phyloP scores from a whole-genome alignment of 2,888 invertebrate genomes.

The Lithophane socia region DNA sequence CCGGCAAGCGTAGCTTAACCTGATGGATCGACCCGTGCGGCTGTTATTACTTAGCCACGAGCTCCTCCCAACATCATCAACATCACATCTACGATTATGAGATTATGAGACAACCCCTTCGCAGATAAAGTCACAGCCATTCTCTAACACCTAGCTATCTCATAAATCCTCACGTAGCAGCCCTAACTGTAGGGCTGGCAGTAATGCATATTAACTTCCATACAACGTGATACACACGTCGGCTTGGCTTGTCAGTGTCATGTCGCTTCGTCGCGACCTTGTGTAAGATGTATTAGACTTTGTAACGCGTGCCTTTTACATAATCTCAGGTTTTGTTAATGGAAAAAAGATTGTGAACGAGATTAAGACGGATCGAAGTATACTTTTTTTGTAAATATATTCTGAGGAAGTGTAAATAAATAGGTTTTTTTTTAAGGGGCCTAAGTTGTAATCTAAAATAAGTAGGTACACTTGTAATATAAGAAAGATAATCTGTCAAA shows the following conservation, averaged over 20 bases:
- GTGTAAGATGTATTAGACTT: slow-evolving; percentile 61
- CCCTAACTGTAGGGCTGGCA: slow-evolving; percentile 56
- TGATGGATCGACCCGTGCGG: no score
- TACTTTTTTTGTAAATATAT: slow-evolving; percentile 8
- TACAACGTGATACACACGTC: slow-evolving; percentile 57
- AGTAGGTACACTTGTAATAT: neutral
- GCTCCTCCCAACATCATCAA: no score
- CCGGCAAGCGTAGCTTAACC: no score
- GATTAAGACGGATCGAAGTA: slow-evolving; percentile 25
- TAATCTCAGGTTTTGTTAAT: slow-evolving; percentile 60
- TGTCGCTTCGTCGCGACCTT: slow-evolving; percentile 58
- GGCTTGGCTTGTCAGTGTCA: slow-evolving; percentile 62
- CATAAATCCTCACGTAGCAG: slow-evolving; percentile 44
- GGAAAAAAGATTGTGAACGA: slow-evolving; percentile 51
- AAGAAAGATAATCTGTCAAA: neutral
- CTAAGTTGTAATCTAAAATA: neutral
- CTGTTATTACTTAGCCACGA: no score
- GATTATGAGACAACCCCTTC: no score
- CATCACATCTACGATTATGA: no score
- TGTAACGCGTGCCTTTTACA: slow-evolving; percentile 39
- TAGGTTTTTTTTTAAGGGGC: neutral
- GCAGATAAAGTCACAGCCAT: slow-evolving; percentile 19
- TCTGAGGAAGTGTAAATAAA: neutral
- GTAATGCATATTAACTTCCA: slow-evolving; percentile 66
- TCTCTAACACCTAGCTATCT: slow-evolving; percentile 6